Evolutionary conservation across 2,113 vertebrate genomes (phyloP).

Genomic region (Pangasianodon gigas): DNA sequence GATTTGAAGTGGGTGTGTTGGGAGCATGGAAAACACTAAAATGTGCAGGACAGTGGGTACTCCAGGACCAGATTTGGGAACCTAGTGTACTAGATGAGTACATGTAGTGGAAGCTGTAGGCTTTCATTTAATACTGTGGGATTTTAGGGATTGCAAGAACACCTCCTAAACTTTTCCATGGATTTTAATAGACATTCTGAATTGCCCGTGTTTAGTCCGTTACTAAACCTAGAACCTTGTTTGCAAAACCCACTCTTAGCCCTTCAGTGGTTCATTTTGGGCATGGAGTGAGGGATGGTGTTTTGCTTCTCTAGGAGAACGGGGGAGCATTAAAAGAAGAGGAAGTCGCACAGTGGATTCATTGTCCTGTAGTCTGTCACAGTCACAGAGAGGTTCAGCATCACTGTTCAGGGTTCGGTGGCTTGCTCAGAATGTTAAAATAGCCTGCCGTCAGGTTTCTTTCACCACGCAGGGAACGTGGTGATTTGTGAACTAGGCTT

Average conservation of each 20-base stretch:
- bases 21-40: neutral
- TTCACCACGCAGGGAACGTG: constrained; percentile 35
- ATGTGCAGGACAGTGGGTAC: neutral
- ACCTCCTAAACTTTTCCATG: neutral
- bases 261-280: constrained; percentile 1
- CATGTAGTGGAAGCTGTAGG: neutral
- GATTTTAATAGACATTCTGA: neutral
- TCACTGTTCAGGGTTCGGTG: constrained; percentile 49
- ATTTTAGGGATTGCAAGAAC: neutral
- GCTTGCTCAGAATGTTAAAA: constrained; percentile 61
- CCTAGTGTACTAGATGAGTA: neutral
- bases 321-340: constrained; percentile 48
- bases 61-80: neutral
- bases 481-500: constrained; percentile 52
- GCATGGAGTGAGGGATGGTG: constrained; percentile 5
- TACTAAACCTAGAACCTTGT: neutral
- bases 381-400: constrained; percentile 46
- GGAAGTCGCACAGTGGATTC: constrained; percentile 63
- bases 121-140: neutral
- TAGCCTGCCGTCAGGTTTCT: constrained; percentile 35
- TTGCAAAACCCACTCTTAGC: neutral
- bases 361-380: constrained; percentile 61
- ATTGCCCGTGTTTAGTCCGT: neutral
- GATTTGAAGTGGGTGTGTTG: neutral
- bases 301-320: constrained; percentile 35